Conservation (phyloP, 2,888 invertebrate species). For the Dolomedes plantarius region DNA sequence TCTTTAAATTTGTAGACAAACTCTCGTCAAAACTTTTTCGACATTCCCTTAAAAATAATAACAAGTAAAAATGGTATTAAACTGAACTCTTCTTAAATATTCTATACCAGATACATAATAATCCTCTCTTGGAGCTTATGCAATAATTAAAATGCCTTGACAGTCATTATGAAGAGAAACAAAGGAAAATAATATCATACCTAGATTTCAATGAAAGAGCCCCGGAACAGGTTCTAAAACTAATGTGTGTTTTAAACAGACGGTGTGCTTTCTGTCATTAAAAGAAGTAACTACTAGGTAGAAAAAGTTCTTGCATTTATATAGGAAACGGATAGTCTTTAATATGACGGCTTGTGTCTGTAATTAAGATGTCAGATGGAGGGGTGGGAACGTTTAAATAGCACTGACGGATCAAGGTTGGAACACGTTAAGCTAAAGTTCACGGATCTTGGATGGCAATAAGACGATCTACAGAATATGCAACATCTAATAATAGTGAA, state of each 20-base stretch:
- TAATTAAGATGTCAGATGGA: constrained; percentile 53
- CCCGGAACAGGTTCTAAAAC: constrained; percentile 27
- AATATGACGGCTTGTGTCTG: constrained; percentile 18
- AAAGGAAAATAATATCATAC: background rate
- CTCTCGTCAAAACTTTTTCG: no score
- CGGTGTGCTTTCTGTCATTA: constrained; percentile 26
- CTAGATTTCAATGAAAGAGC: constrained; percentile 11
- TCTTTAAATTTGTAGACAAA: no score
- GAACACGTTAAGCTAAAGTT: constrained; percentile 33
- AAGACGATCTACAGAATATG: no score
- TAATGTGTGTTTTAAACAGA: constrained; percentile 40
- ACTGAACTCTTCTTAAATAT: no score
- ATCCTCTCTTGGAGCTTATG: no score
- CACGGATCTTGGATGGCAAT: constrained; percentile 19
- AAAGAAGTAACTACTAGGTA: constrained; percentile 34
- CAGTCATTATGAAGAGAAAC: no score
- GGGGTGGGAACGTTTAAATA: constrained; percentile 34
- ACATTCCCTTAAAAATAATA: no score
- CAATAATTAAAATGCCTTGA: no score
- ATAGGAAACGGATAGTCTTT: constrained; percentile 17
- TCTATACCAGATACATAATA: no score
- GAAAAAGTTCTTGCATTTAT: constrained; percentile 17
- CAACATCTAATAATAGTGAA: no score
- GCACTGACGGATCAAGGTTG: constrained; percentile 47
- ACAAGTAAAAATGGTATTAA: no score